Evolutionary conservation across 2,113 vertebrate genomes (phyloP), one percentile per base, ranked within the genome.

Genomic region (Hypocryptadius cinnamomeus): DNA sequence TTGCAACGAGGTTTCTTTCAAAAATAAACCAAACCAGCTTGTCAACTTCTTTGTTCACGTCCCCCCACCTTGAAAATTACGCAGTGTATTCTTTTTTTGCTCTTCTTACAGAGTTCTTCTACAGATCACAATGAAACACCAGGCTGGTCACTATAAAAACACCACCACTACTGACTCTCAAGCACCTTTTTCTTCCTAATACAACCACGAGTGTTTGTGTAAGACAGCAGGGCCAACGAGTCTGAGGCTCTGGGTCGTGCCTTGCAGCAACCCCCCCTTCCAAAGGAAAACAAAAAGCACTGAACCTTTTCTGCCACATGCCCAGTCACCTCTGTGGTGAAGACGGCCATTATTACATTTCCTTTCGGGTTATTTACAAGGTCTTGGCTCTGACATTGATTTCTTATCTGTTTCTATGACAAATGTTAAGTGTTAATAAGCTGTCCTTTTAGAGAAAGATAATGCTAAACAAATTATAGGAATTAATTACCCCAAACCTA

Each of bases 381-480:
- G 79, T 97, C 91, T 96, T 95, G 96, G 96, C 94, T 96, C 94
- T 96, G 93, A 96, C 93, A 96, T 72, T 97, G 93, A 91, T 92
- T 97, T 96, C 95, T 89, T 95, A 95, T 87, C 95, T 85, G 64
- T 59, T 94, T 47, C 74, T 88, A 74, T 70, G 85, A 94, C 87
- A 96, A 89, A 90, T 44, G 83, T 53, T 85, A 86, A 94, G 92
- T 94, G 91, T 93, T 95, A 93, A 96, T 93, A 90, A 93, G 84
- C 63, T 85, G 66, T 56, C 11, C 2, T 68, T 87, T 87, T 72
- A 92, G 63, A 81, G 90, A 72, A 86, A 89, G 78, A 89, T 79
- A 88, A 88, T 57, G 60, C 61, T 74, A 91, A 95, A 81, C 79
- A 88, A 95, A 94, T 94, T 53, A 88, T 11, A 76, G 48, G 60